Evolutionary conservation across 1,140 invertebrate species (phyloP).

Genomic region (Lepidurus couesii): DNA sequence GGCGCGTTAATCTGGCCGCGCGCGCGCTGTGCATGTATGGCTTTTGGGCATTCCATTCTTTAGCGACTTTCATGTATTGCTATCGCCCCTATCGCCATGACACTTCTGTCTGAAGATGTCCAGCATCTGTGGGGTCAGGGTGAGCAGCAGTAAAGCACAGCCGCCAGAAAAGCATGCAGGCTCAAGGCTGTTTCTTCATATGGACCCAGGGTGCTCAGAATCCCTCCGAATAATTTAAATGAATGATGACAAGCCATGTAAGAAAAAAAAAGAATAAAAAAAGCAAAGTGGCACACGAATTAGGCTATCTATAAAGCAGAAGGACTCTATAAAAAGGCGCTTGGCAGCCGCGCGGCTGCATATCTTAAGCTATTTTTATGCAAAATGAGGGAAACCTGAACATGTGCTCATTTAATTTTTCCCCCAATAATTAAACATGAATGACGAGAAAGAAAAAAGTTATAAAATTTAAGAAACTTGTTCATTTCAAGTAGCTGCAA

Average conservation of each 20-base stretch:
- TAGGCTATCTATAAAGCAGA: background rate
- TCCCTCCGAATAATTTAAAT: background rate
- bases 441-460: too few species aligned
- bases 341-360: background rate
- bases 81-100: background rate
- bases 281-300: background rate
- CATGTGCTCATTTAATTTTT: too few species aligned
- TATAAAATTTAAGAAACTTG: too few species aligned
- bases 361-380: background rate
- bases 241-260: background rate
- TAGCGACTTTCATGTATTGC: background rate
- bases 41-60: background rate
- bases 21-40: background rate
- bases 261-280: background rate
- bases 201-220: background rate
- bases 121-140: slow-evolving; percentile 7
- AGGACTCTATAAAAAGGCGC: background rate
- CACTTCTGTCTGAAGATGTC: background rate
- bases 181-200: background rate
- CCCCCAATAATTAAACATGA: too few species aligned
- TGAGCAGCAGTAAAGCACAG: background rate
- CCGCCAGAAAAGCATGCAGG: background rate
- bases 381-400: background rate
- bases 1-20: background rate
- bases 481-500: too few species aligned